Evolutionary conservation across 92 coral and sea anemone species (phyloP).

Genomic region (Paragorgia papillata): DNA sequence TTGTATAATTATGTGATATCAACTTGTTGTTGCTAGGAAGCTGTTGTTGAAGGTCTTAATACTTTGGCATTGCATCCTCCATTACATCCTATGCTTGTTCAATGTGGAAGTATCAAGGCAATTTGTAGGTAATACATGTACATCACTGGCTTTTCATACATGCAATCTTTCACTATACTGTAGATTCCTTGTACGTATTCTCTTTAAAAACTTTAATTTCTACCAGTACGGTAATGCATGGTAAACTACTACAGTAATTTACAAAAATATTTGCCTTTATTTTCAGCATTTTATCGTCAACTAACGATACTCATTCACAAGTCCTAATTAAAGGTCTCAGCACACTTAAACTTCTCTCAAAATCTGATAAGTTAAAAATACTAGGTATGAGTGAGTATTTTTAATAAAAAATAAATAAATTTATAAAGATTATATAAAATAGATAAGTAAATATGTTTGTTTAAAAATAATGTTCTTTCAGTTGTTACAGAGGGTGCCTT

Average conservation of each 20-base stretch:
- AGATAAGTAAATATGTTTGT: too few relatives aligned
- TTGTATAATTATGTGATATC: too few relatives aligned
- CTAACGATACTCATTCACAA: conserved; percentile 77
- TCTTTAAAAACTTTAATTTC: too few relatives aligned
- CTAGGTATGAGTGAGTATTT: conserved; percentile 61
- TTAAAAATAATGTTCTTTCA: too few relatives aligned
- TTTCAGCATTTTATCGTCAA: conserved; percentile 82
- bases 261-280: too few relatives aligned
- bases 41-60: conserved; percentile 85
- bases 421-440: background rate
- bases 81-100: conserved; percentile 82
- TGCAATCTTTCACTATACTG: background rate
- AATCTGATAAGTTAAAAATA: conserved; percentile 86
- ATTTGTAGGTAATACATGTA: conserved; percentile 72
- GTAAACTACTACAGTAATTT: too few relatives aligned
- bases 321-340: conserved; percentile 80
- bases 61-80: conserved; percentile 87
- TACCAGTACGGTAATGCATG: too few relatives aligned
- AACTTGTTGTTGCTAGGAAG: conserved; percentile 54
- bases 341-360: conserved; percentile 93
- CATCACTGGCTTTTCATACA: background rate
- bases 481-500: conserved; percentile 97
- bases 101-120: conserved; percentile 96
- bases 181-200: too few relatives aligned
- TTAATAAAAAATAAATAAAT: background rate